Percentiles rank a stretch among this genome's conserved stretches.
These are phyloP conservation scores for Lethrus apterus DNA, from an alignment of 1,140 invertebrate species.

Conservation along the genomic window DNA sequence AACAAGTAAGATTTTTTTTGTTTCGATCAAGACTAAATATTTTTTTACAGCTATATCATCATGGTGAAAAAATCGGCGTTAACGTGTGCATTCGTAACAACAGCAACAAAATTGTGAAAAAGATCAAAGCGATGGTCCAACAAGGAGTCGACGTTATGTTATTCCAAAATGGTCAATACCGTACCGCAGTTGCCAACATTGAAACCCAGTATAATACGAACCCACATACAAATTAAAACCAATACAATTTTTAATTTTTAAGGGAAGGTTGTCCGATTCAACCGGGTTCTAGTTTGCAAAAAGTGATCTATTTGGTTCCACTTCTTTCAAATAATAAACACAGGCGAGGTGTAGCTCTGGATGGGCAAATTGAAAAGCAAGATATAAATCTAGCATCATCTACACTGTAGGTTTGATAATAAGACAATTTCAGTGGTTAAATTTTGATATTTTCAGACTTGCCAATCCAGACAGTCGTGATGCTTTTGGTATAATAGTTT, in stretches of 20 bases:
- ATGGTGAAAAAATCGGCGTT: constrained; percentile 88
- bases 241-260: constrained; percentile 25
- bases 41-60: constrained; percentile 79
- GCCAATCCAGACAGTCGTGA: constrained; percentile 74
- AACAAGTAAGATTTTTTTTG: constrained; percentile 59
- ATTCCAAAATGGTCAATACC: constrained; percentile 97
- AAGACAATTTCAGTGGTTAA: not conserved
- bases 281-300: constrained; percentile 87
- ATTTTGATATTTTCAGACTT: constrained; percentile 46
- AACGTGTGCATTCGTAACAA: constrained; percentile 95
- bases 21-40: constrained; percentile 4
- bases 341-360: constrained; percentile 87
- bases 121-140: constrained; percentile 85
- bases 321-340: constrained; percentile 74
- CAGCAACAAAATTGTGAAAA: constrained; percentile 98
- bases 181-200: constrained; percentile 84
- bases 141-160: constrained; percentile 97
- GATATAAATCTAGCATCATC: constrained; percentile 93
- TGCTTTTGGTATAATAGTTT: constrained; percentile 83
- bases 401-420: constrained; percentile 68
- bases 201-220: constrained; percentile 92
- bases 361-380: constrained; percentile 85
- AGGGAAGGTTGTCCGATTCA: constrained; percentile 92
- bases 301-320: constrained; percentile 82
- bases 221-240: too few species aligned